These are phyloP conservation scores for Amphimedon queenslandica DNA, from an alignment of 37 sponge, comb jelly and placozoan species.

Conservation along the genomic window DNA sequence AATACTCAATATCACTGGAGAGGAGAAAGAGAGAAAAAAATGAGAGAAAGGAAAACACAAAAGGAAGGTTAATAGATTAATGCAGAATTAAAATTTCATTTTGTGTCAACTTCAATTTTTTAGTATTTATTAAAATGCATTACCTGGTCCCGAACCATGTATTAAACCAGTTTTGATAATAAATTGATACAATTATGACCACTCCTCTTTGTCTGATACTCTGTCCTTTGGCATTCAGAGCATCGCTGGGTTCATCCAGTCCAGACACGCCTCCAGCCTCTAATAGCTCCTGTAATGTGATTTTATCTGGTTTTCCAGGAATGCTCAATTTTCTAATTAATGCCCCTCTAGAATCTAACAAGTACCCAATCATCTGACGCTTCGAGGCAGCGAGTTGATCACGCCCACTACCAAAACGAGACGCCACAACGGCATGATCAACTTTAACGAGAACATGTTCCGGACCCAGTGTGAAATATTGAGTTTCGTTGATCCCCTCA, in stretches of 20 bases:
- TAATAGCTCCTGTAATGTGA: slow-evolving; percentile 66
- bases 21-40: slow-evolving; percentile 4
- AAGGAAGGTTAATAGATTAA: neutral
- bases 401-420: slow-evolving; percentile 49
- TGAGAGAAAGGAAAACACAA: neutral
- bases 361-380: slow-evolving; percentile 56
- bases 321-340: slow-evolving; percentile 31
- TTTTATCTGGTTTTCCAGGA: slow-evolving; percentile 64
- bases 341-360: slow-evolving; percentile 38
- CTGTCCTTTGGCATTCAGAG: slow-evolving; percentile 55
- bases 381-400: slow-evolving; percentile 68
- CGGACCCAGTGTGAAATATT: slow-evolving; percentile 70
- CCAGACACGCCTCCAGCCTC: slow-evolving; percentile 63
- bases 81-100: neutral
- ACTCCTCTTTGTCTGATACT: slow-evolving; percentile 68
- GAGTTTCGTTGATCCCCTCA: slow-evolving; percentile 18
- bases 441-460: slow-evolving; percentile 57
- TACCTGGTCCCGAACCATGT: slow-evolving; percentile 72
- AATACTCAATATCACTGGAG: slow-evolving; percentile 53
- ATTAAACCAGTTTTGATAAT: slow-evolving; percentile 69
- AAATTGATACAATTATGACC: slow-evolving; percentile 63
- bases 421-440: slow-evolving; percentile 77
- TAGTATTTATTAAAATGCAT: neutral
- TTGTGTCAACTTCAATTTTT: neutral
- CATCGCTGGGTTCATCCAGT: slow-evolving; percentile 65